Evolutionary conservation across 2,113 vertebrate species (phyloP).

Genomic region (Chaetodon trifascialis): DNA sequence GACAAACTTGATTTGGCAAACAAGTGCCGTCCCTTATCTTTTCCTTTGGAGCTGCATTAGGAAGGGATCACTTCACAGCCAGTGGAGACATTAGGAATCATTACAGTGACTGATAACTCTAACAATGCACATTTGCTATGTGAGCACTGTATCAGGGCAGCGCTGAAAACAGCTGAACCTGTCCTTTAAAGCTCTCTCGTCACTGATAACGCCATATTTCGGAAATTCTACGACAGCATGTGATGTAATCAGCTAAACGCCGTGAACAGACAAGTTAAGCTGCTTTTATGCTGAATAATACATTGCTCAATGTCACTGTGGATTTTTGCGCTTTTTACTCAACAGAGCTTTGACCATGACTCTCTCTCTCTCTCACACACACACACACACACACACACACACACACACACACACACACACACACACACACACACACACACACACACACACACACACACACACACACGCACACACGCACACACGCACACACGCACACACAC

Average conservation of each 20-base stretch:
- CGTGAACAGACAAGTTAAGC: neutral
- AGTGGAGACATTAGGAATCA: neutral
- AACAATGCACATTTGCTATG: no score
- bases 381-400: no score
- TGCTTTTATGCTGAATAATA: constrained; percentile 1
- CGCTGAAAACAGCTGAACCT: neutral
- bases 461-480: no score
- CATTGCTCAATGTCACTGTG: constrained; percentile 1
- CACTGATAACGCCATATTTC: neutral
- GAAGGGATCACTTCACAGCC: neutral
- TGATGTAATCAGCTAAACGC: neutral
- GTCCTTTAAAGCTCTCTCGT: neutral
- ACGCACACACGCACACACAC: no score
- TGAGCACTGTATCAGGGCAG: no score
- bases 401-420: no score
- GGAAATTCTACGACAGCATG: neutral
- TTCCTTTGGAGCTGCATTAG: neutral
- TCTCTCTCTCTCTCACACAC: no score
- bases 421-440: no score
- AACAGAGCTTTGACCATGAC: neutral
- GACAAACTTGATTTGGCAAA: neutral
- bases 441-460: no score
- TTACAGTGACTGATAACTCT: neutral
- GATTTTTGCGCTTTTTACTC: constrained; percentile 14
- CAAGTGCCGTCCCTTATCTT: neutral